Evolutionary conservation across 2,888 invertebrate species (phyloP), one percentile per base, ranked within the genome.

Genomic region (Drosophila mulleri): DNA sequence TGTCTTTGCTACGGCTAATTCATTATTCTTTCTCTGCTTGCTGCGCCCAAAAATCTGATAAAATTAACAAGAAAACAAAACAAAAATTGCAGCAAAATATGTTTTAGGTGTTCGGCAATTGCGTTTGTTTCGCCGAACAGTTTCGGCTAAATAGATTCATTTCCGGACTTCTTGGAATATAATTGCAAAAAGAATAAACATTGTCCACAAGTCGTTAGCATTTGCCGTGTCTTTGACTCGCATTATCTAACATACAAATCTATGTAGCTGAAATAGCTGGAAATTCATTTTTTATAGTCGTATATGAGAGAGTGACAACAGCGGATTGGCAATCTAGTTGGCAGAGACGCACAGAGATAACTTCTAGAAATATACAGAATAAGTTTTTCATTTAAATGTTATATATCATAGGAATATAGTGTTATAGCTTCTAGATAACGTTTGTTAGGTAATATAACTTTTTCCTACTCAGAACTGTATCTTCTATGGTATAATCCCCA

Each of bases 1-100:
- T 86, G 83, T 67, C 71, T 62, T 57, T 82, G 70, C 75, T 23
- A 79, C 67, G 58, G 45, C 41, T 59, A 52, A 50, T 73, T 53
- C 70, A 62, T 70, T 59, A 39, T 59, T 64, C 18, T 61, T 44
- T 39, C 18, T 47, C 42, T 41, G 45, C 56, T 56, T 50, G 29
- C 67, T 63, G 47, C 45, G 35, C 18, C 14, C 42, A 71, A 63
- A 54, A 60, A 79, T 79, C 79, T 64, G 81, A 81, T 79, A 72
- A 80, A 66, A 52, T 35, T 29, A 29, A 54, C 54, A 41, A 16
- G 8, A 54, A 26, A 39, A 37, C 26, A 18, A 14, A 32, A 35
- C 20, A 44, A 61, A 32, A 44, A 61, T 57, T 42, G 6, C 53
- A 45, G 53, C 50, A 23, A 32, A 57, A 39, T 35, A 11, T 75